Percentiles rank a stretch among this genome's conserved stretches.
These are phyloP conservation scores for Metridium senile DNA, from an alignment of 92 coral and sea anemone genomes.

Conservation along the genomic window DNA sequence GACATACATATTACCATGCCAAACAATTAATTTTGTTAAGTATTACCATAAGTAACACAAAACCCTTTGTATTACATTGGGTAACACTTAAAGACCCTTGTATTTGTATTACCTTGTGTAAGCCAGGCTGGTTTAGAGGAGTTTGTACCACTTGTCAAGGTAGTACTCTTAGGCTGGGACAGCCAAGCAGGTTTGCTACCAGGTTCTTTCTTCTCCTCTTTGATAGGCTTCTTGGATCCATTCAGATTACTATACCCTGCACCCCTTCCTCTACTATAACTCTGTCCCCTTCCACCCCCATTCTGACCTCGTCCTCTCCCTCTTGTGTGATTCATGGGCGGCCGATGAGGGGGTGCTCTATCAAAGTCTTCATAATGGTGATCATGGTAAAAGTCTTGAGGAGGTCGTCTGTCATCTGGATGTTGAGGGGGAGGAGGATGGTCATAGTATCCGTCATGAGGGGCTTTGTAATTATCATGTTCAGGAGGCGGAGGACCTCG, in stretches of 20 bases:
- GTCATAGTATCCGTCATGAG: constrained; percentile 3
- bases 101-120: constrained; percentile 4
- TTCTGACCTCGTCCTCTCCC: constrained; percentile 50
- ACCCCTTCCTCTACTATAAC: constrained; percentile 32
- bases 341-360: constrained; percentile 22
- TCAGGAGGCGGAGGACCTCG: constrained; percentile 1
- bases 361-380: constrained; percentile 15
- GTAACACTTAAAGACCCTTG: too few species aligned
- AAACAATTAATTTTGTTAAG: too few species aligned
- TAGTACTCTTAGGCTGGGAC: background rate
- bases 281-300: constrained; percentile 38
- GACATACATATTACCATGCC: too few species aligned
- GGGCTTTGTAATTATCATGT: background rate
- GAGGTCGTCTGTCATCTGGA: constrained; percentile 21
- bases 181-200: constrained; percentile 9
- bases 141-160: background rate
- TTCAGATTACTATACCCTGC: background rate
- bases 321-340: constrained; percentile 34
- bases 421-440: constrained; percentile 38
- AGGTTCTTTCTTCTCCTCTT: constrained; percentile 1
- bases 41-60: too few species aligned
- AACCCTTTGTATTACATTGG: too few species aligned
- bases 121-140: constrained; percentile 8
- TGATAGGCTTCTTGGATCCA: background rate
- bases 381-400: constrained; percentile 45